Base-by-base conservation (phyloP, 1,140 invertebrate species). In the Calliphora vicina region DNA sequence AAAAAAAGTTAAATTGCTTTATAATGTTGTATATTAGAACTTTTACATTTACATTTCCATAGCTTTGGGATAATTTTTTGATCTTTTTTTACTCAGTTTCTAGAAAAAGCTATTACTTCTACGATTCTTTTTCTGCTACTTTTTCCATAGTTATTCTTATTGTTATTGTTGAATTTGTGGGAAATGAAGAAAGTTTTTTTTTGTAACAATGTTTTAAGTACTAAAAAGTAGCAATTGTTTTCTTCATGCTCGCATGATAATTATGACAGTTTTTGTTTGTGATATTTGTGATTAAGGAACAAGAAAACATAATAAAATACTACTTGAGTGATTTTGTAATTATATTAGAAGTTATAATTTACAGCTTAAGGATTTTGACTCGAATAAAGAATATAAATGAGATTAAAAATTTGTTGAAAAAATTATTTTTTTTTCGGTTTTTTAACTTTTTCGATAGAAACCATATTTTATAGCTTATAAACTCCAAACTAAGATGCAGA, bases 1-100 rank as follows among this genome's bases (percentile, higher is more conserved):
- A 57, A 57, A 57, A 57, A 57, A 57, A 57, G 50, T 57, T 57
- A 57, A 57, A 57, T 57, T 57, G 50, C 50, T 57, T 57, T 57
- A 57, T 57, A 57, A 57, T 57, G 50, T 57, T 57, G 15, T n/a
- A 57, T 15, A 57, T 57, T 57, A 57, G 50, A 57, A 57, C 50
- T 57, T 57, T 57, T 57, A 15, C n/a, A 57, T 57, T 57, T 57
- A 57, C 17, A 57, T 57, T 57, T 57, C 50, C 35, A 57, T 57
- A 57, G 50, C 50, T 57, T 57, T n/a, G 50, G 50, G 50, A 57
- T 57, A 57, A 57, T 57, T 57, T 57, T 4, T 57, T 57, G 1
- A 6, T 15, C n/a, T 4, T 57, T 57, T 17, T 57, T 57, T 57
- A 10, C 15, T 57, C 15, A 15, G 0, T 57, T 57, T 6, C 0